phyloP scores from a whole-genome alignment of 2,113 vertebrate species.

The Chlorodrepanis virens region DNA sequence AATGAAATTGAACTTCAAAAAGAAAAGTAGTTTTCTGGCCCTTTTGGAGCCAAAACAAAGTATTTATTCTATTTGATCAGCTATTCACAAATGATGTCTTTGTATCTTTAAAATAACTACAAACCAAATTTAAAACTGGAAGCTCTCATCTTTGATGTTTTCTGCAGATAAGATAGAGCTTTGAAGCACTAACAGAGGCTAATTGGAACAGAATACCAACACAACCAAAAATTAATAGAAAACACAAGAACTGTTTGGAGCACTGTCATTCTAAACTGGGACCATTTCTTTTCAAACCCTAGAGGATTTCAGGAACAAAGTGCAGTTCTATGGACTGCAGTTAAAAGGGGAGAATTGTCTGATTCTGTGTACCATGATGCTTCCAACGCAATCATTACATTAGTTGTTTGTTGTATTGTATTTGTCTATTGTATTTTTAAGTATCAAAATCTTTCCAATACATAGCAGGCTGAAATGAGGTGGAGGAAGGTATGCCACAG shows the following conservation, averaged over 20 bases:
- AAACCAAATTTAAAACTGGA: slow-evolving; percentile 69
- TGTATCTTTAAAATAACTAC: slow-evolving; percentile 71
- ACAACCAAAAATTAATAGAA: slow-evolving; percentile 56
- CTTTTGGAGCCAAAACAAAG: slow-evolving; percentile 64
- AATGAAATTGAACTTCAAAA: slow-evolving; percentile 70
- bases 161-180: slow-evolving; percentile 71
- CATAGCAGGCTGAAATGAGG: not conserved
- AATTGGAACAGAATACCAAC: slow-evolving; percentile 72
- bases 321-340: not conserved
- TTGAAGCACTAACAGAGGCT: slow-evolving; percentile 69
- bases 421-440: not conserved
- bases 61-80: slow-evolving; percentile 76
- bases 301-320: not conserved
- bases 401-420: not conserved
- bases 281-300: not conserved
- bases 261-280: not conserved
- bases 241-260: slow-evolving; percentile 40
- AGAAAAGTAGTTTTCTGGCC: slow-evolving; percentile 59
- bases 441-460: not conserved
- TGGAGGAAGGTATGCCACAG: not conserved
- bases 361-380: not conserved
- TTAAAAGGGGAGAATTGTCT: not conserved
- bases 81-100: slow-evolving; percentile 74
- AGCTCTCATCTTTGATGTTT: slow-evolving; percentile 75
- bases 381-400: not conserved